Conservation (phyloP, 2,888 invertebrate genomes). For the Neria commutata region DNA sequence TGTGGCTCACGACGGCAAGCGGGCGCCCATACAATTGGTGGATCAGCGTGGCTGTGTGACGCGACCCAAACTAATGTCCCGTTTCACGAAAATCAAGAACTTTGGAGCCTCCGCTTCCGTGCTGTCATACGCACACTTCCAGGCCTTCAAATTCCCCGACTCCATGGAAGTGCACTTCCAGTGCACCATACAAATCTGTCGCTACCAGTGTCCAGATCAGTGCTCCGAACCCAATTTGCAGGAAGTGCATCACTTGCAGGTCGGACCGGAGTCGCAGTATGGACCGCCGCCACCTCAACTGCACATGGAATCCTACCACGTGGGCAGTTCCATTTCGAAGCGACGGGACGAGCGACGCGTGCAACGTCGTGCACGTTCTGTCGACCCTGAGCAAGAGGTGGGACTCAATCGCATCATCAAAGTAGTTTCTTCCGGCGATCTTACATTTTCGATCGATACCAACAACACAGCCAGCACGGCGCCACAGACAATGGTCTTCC, state of each 20-base stretch:
- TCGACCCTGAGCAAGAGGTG: slow-evolving; percentile 78
- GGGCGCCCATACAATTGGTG: slow-evolving; percentile 90
- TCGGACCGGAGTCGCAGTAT: slow-evolving; percentile 69
- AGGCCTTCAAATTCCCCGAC: slow-evolving; percentile 94
- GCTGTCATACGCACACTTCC: slow-evolving; percentile 90
- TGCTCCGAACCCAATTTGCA: slow-evolving; percentile 73
- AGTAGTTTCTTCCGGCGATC: slow-evolving; percentile 89
- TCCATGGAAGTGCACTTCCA: slow-evolving; percentile 97
- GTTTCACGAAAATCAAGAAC: slow-evolving; percentile 93
- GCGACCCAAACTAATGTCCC: slow-evolving; percentile 89
- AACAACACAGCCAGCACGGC: slow-evolving; percentile 63
- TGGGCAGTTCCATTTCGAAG: slow-evolving; percentile 69
- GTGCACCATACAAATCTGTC: slow-evolving; percentile 92
- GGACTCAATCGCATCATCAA: slow-evolving; percentile 87
- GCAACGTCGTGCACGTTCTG: slow-evolving; percentile 67
- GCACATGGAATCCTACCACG: slow-evolving; percentile 68
- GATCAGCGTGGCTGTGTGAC: slow-evolving; percentile 93
- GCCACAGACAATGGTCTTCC: slow-evolving; percentile 76
- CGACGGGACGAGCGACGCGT: slow-evolving; percentile 74
- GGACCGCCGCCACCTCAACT: slow-evolving; percentile 73
- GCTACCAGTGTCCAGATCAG: slow-evolving; percentile 91
- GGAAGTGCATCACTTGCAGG: slow-evolving; percentile 66
- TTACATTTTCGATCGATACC: slow-evolving; percentile 83
- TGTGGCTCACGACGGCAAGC: slow-evolving; percentile 92
- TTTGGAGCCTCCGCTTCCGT: slow-evolving; percentile 93